These are phyloP conservation scores for Ectemnius lituratus DNA, from an alignment of 2,888 invertebrate genomes.

Conservation along the genomic window DNA sequence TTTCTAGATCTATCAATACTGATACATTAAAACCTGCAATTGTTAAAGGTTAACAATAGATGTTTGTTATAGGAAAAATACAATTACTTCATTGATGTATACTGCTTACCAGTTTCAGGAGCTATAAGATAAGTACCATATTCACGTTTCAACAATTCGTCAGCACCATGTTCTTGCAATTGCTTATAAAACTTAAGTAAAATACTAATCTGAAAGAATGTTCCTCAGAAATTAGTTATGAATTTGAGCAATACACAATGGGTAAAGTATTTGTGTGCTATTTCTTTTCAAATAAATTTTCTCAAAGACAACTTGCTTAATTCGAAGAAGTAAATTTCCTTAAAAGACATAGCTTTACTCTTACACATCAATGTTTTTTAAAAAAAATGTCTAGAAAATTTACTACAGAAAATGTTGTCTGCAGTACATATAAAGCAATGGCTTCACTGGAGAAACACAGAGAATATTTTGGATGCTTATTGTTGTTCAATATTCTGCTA, in stretches of 20 bases:
- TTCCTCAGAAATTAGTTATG: slow-evolving; percentile 7
- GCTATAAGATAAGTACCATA: slow-evolving; percentile 91
- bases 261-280: too few relatives aligned
- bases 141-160: slow-evolving; percentile 95
- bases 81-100: not conserved
- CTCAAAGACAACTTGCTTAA: too few relatives aligned
- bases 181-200: slow-evolving; percentile 99
- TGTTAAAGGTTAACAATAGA: not conserved
- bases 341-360: too few relatives aligned
- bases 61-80: slow-evolving; percentile 1
- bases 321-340: too few relatives aligned
- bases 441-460: too few relatives aligned
- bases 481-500: too few relatives aligned
- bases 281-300: too few relatives aligned
- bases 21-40: slow-evolving; percentile 94
- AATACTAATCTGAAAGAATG: slow-evolving; percentile 91
- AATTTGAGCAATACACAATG: slow-evolving; percentile 8
- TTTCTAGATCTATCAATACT: slow-evolving; percentile 93
- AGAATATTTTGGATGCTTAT: too few relatives aligned
- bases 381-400: too few relatives aligned
- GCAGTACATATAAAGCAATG: too few relatives aligned
- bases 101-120: slow-evolving; percentile 88
- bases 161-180: slow-evolving; percentile 98
- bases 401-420: too few relatives aligned
- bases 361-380: too few relatives aligned